Evolutionary conservation across 2,797 vertebrate genomes (phyloP).

Genomic region (Anolis apletophallus): DNA sequence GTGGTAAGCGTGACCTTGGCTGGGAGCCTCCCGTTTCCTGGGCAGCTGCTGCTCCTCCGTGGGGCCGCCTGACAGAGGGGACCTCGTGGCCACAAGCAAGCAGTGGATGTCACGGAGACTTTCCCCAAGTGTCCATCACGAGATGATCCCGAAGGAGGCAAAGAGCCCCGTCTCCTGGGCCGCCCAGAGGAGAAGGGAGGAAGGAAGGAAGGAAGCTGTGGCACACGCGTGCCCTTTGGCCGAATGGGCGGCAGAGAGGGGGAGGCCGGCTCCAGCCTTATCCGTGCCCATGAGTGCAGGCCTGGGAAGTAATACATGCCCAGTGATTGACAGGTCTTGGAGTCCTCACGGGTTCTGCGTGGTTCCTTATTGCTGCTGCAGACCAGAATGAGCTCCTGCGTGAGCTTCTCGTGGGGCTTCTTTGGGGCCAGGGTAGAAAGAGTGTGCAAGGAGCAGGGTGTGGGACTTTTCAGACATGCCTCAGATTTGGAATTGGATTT

Average conservation of each 20-base stretch:
- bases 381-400: conserved; percentile 54
- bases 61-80: conserved; percentile 81
- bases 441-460: conserved; percentile 32
- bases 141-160: conserved; percentile 78
- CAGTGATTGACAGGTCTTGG: conserved; percentile 85
- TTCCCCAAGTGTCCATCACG: conserved; percentile 84
- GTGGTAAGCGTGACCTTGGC: too few species aligned
- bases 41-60: conserved; percentile 79
- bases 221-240: conserved; percentile 66
- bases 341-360: conserved; percentile 69
- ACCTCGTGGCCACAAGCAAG: conserved; percentile 79
- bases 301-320: conserved; percentile 83
- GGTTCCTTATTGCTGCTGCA: conserved; percentile 63
- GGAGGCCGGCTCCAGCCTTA: conserved; percentile 71
- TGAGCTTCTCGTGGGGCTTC: conserved; percentile 51
- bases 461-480: background rate
- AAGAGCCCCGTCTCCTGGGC: conserved; percentile 78
- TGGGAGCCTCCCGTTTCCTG: too few species aligned
- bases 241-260: conserved; percentile 78
- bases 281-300: conserved; percentile 38
- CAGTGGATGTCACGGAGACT: conserved; percentile 78
- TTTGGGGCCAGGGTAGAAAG: conserved; percentile 31
- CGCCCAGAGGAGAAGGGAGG: conserved; percentile 68
- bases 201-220: too few species aligned
- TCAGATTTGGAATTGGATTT: conserved; percentile 41